Base-by-base conservation (phyloP, 2,113 vertebrate species). In the Oceanodroma tethys region DNA sequence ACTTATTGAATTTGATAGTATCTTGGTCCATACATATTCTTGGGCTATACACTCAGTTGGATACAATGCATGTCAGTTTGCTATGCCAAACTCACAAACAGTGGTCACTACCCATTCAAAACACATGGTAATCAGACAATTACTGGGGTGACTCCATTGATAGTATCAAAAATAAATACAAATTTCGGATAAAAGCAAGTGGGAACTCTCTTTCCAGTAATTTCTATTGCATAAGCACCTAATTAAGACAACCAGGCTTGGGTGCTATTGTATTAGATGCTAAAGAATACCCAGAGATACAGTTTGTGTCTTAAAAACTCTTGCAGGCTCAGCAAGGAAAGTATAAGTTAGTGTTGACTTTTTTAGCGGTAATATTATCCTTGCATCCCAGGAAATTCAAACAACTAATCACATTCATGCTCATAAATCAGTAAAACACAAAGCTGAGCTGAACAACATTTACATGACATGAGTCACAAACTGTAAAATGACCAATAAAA, bases 401-500 rank as follows among this genome's bases (percentile, higher is more conserved):
- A 47, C 48, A 95, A 55, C 20, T 92, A 88, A 86, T 93, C 50
- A 71, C 30, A 78, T 74, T 93, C 45, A 55, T 27, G 20, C 11
- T 93, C 59, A 58, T 94, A 91, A 93, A 95, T 96, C 84, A 93
- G 95, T 85, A 87, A 82, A 83, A 81, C 42, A 94, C 88, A 95
- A 96, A 95, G 38, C 45, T 87, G 55, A 90, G 22, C 67, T 86
- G 89, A 86, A 76, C 74, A 80, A 62, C 90, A 91, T 94, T 90
- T 85, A 81, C 71, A 95, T 23, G 19, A 84, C 93, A 92, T 96
- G 90, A 96, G 89, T 95, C 95, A 95, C 88, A 81, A 97, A 93
- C 93, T 95, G 90, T 88, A 96, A 97, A 88, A 92, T 67, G 91
- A 75, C 94, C 72, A 91, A 90, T 92, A 96, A 97, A 94, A 96